phyloP scores from a whole-genome alignment of 2,888 invertebrate genomes.

The Trimorus sp. region DNA sequence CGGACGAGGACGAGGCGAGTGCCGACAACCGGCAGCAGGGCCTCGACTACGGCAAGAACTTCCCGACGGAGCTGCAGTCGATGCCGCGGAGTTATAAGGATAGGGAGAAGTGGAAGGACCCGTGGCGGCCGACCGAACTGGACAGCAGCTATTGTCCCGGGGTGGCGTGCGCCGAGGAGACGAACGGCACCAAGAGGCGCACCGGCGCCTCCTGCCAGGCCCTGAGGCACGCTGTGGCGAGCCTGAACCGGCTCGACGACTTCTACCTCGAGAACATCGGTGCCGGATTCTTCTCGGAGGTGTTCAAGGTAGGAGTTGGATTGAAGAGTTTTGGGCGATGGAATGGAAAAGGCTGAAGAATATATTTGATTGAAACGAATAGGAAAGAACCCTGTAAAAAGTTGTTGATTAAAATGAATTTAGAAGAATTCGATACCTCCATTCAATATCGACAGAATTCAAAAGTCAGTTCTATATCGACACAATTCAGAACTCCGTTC shows the following conservation, averaged over 20 bases:
- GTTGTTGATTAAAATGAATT: too few species aligned
- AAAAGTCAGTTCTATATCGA: too few species aligned
- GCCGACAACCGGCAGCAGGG: slow-evolving; percentile 72
- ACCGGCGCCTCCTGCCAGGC: slow-evolving; percentile 94
- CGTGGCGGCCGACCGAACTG: slow-evolving; percentile 80
- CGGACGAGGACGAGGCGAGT: slow-evolving; percentile 42
- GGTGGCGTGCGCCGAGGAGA: slow-evolving; percentile 69
- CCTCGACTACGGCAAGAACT: slow-evolving; percentile 69
- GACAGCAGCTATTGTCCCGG: slow-evolving; percentile 69
- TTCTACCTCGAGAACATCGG: slow-evolving; percentile 96
- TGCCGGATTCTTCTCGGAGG: slow-evolving; percentile 98
- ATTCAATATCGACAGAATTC: too few species aligned
- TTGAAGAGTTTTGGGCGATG: too few species aligned
- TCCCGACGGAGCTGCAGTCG: slow-evolving; percentile 79
- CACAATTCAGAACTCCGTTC: too few species aligned
- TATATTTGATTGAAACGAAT: too few species aligned
- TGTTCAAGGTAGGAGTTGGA: slow-evolving; percentile 98
- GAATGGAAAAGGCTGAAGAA: too few species aligned
- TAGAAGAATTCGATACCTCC: too few species aligned
- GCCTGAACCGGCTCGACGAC: slow-evolving; percentile 95
- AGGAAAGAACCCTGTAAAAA: too few species aligned
- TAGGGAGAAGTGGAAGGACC: slow-evolving; percentile 77
- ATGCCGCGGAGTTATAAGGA: slow-evolving; percentile 78
- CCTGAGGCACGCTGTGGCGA: slow-evolving; percentile 94
- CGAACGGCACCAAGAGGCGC: slow-evolving; percentile 75